Evolutionary conservation across 2,888 invertebrate genomes (phyloP).

Genomic region (Lithosia quadra): DNA sequence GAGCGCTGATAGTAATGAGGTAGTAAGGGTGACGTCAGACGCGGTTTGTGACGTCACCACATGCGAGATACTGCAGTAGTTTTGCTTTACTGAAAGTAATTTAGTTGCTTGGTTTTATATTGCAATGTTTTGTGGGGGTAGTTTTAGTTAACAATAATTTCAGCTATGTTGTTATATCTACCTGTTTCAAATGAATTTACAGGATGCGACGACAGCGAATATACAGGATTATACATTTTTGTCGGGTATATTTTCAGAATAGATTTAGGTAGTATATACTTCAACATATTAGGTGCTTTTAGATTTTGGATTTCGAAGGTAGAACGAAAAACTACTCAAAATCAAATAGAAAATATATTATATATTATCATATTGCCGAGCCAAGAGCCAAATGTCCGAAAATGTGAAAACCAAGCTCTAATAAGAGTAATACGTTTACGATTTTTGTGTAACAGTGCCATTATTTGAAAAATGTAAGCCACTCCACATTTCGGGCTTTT

Average conservation of each 20-base stretch:
- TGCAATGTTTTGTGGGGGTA: background rate
- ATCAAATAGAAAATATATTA: too few relatives aligned
- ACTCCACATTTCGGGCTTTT: too few relatives aligned
- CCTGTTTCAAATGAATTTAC: background rate
- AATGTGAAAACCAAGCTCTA: too few relatives aligned
- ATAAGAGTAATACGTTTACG: too few relatives aligned
- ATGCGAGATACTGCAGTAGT: slow-evolving; percentile 13
- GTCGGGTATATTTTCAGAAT: background rate
- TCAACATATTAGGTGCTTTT: background rate
- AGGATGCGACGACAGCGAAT: background rate
- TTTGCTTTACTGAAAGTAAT: slow-evolving; percentile 8
- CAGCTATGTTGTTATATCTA: background rate
- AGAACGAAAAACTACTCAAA: background rate
- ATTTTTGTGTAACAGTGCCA: too few relatives aligned
- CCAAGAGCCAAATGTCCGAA: too few relatives aligned
- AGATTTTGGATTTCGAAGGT: background rate
- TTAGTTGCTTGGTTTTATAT: background rate
- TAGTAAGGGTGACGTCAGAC: slow-evolving; percentile 39
- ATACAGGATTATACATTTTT: background rate
- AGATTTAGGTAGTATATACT: background rate
- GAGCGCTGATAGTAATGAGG: slow-evolving; percentile 46
- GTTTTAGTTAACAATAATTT: background rate
- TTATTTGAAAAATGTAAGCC: too few relatives aligned
- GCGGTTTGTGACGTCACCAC: slow-evolving; percentile 7
- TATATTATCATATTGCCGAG: too few relatives aligned